Conservation (phyloP, 2,797 vertebrate genomes). For the Gouania willdenowi region DNA sequence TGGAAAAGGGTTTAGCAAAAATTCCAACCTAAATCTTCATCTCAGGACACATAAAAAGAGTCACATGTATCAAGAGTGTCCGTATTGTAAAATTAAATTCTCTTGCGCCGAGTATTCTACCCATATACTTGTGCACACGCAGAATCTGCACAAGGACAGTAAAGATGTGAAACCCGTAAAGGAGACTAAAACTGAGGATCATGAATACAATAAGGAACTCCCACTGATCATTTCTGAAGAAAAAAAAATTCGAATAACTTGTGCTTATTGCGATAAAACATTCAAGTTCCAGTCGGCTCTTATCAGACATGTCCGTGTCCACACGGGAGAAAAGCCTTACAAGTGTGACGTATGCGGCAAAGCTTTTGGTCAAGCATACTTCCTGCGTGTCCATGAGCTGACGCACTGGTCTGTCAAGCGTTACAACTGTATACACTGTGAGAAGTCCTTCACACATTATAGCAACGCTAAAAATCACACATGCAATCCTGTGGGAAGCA, state of each 20-base stretch:
- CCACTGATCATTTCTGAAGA: neutral
- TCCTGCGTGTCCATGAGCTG: slow-evolving; percentile 74
- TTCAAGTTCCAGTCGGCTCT: slow-evolving; percentile 76
- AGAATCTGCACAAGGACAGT: too few species aligned
- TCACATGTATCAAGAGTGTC: slow-evolving; percentile 51
- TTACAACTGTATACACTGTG: slow-evolving; percentile 73
- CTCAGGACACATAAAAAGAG: slow-evolving; percentile 58
- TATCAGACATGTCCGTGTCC: slow-evolving; percentile 72
- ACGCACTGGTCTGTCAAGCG: slow-evolving; percentile 79
- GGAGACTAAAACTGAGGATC: neutral
- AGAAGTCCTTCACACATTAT: slow-evolving; percentile 74
- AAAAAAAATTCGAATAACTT: slow-evolving; percentile 48
- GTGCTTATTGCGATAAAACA: slow-evolving; percentile 73
- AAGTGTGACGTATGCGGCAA: slow-evolving; percentile 77
- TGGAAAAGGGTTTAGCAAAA: slow-evolving; percentile 72
- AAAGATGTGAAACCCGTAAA: slow-evolving; percentile 6
- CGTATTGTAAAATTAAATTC: slow-evolving; percentile 49
- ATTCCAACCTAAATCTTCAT: slow-evolving; percentile 75
- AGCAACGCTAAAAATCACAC: slow-evolving; percentile 74
- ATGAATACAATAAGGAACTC: neutral
- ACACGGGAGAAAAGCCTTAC: slow-evolving; percentile 78
- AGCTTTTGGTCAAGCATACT: slow-evolving; percentile 74
- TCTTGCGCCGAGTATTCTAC: slow-evolving; percentile 35
- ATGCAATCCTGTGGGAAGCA: slow-evolving; percentile 36
- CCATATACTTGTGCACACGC: slow-evolving; percentile 44